Conservation (phyloP, 1,140 invertebrate species). For the Drosophila ananassae region DNA sequence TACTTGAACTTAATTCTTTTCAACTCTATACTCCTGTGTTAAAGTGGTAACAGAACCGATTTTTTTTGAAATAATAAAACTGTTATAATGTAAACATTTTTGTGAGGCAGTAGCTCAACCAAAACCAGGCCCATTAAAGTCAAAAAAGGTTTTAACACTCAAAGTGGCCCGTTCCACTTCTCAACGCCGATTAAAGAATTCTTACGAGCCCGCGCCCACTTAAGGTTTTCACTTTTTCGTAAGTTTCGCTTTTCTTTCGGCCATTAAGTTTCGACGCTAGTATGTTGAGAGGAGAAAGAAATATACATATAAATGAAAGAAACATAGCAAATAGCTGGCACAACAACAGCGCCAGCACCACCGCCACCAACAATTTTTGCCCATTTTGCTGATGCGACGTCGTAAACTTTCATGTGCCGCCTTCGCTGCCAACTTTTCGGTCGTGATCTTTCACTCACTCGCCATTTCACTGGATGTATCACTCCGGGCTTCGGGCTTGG, state of each 20-base stretch:
- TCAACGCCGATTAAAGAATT: constrained; percentile 46
- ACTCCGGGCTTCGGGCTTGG: background rate
- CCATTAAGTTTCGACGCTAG: constrained; percentile 46
- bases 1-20: too few relatives aligned
- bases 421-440: constrained; percentile 72
- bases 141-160: constrained; percentile 25
- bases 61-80: too few relatives aligned
- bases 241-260: constrained; percentile 68
- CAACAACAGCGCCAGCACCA: constrained; percentile 43
- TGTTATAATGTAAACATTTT: too few relatives aligned
- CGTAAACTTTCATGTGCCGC: constrained; percentile 78
- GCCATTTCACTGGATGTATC: constrained; percentile 22
- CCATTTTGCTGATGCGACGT: constrained; percentile 58
- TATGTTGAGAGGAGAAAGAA: constrained; percentile 22
- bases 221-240: constrained; percentile 63
- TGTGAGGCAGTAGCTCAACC: too few relatives aligned
- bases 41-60: too few relatives aligned
- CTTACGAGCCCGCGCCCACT: constrained; percentile 46
- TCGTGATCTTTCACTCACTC: constrained; percentile 77
- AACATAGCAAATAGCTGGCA: constrained; percentile 5
- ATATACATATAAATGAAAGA: constrained; percentile 14
- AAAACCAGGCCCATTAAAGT: constrained; percentile 1
- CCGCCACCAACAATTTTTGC: constrained; percentile 64
- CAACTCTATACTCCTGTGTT: too few relatives aligned
- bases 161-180: constrained; percentile 20